Evolutionary conservation across 2,797 vertebrate genomes (phyloP).

Genomic region (Psittacula derbiana): DNA sequence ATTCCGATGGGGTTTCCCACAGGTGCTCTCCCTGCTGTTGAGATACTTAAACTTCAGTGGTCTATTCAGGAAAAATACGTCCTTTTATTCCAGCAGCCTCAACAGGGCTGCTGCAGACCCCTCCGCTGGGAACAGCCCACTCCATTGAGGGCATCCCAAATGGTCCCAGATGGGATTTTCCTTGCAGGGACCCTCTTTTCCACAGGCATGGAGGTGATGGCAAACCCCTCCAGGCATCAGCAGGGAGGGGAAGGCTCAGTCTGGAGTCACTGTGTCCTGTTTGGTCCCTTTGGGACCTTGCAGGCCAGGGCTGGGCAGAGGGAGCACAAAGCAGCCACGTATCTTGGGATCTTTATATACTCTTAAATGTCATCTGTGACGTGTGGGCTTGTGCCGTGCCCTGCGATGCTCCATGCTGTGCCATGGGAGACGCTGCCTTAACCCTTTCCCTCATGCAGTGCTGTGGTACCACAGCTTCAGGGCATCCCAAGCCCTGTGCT

Average conservation of each 20-base stretch:
- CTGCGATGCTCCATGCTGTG: background rate
- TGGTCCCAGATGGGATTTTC: background rate
- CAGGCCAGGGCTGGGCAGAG: background rate
- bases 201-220: background rate
- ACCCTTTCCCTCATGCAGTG: background rate
- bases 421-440: background rate
- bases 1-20: background rate
- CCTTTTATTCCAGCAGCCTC: background rate
- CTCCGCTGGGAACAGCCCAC: background rate
- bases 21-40: background rate
- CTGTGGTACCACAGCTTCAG: background rate
- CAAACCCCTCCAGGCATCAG: background rate
- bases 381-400: background rate
- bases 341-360: background rate
- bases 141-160: rapidly evolving
- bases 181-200: background rate
- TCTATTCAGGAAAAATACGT: background rate
- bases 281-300: background rate
- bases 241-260: background rate
- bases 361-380: background rate
- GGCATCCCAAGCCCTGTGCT: background rate
- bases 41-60: background rate
- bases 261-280: background rate
- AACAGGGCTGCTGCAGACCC: background rate
- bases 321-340: background rate